Evolutionary conservation across 2,113 vertebrate genomes (phyloP), one percentile per base, ranked within the genome.

Genomic region (Dasypus novemcinctus): DNA sequence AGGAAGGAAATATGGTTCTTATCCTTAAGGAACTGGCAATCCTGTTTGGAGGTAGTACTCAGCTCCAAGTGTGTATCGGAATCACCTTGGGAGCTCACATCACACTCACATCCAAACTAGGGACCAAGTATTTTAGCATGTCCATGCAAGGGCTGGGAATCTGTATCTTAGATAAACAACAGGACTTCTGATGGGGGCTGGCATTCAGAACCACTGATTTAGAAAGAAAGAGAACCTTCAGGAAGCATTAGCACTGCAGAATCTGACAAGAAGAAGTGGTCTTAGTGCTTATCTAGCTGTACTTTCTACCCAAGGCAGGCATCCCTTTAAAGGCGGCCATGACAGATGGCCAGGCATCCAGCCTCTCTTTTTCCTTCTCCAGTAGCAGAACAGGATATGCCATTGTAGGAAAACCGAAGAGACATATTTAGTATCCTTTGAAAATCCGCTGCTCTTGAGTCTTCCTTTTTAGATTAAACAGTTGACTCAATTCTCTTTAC

Each of bases 271-370:
- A 76, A 10, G 13, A 49, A 25, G 25, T 59, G 27, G 63, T 33
- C 63, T 20, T 12, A 3, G 14, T 1, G 6, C 15, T 1, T 2
- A 2, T 1, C 11, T 7, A 2, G 21, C 13, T 46, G 36, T 10
- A 4, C 17, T 12, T 7, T 46, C 41, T 13, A 7, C 33, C 36
- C 49, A 4, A 2, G 15, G 7, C 0, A 21, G 20, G 64, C 29
- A 17, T 2, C 15, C 18, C 6, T 9, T 2, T 7, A 9, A 2
- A 0, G 2, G 84, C 21, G 17, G 29, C 59, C 33, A 2, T 2
- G 17, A 2, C 23, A 38, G 41, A 9, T 7, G 43, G 13, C 0
- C 7, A 0, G 12, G 15, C 20, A 11, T 0, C 14, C 61, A 10
- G 38, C 4, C 63, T 29, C 43, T 27, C 64, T 36, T 86, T 54